phyloP scores from a whole-genome alignment of 2,888 invertebrate species.

The Ophraella communa region DNA sequence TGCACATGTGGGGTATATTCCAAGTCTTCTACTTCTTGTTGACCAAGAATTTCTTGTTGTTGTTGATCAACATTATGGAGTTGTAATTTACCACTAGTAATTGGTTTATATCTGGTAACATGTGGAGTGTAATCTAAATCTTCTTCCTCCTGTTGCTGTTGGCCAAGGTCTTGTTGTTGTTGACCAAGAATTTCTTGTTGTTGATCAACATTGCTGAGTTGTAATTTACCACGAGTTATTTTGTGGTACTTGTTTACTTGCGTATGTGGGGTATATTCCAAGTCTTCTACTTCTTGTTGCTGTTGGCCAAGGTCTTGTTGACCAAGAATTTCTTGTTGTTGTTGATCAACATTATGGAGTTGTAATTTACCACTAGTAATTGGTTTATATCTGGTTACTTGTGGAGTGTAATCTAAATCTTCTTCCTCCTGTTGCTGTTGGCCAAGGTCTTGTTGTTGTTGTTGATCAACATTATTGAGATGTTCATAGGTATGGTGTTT shows the following conservation, averaged over 20 bases:
- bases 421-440: slow-evolving; percentile 10
- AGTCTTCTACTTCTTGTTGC: slow-evolving; percentile 27
- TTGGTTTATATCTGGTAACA: slow-evolving; percentile 19
- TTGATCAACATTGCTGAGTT: not conserved
- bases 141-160: slow-evolving; percentile 30
- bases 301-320: slow-evolving; percentile 16
- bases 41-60: slow-evolving; percentile 16
- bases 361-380: slow-evolving; percentile 13
- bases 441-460: slow-evolving; percentile 27
- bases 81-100: slow-evolving; percentile 30
- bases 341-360: not conserved
- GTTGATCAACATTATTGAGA: not conserved
- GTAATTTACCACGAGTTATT: slow-evolving; percentile 16
- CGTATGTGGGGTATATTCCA: slow-evolving; percentile 33
- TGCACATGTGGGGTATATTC: slow-evolving; percentile 41
- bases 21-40: slow-evolving; percentile 24
- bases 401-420: not conserved
- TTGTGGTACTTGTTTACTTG: slow-evolving; percentile 35
- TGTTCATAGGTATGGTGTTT: not conserved
- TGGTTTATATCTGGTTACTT: slow-evolving; percentile 14
- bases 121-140: slow-evolving; percentile 41
- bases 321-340: too few species aligned
- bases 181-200: slow-evolving; percentile 14
- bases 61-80: slow-evolving; percentile 25
- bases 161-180: too few species aligned